Evolutionary conservation across 2,888 invertebrate genomes (phyloP).

Genomic region (Lepidonotus clava): DNA sequence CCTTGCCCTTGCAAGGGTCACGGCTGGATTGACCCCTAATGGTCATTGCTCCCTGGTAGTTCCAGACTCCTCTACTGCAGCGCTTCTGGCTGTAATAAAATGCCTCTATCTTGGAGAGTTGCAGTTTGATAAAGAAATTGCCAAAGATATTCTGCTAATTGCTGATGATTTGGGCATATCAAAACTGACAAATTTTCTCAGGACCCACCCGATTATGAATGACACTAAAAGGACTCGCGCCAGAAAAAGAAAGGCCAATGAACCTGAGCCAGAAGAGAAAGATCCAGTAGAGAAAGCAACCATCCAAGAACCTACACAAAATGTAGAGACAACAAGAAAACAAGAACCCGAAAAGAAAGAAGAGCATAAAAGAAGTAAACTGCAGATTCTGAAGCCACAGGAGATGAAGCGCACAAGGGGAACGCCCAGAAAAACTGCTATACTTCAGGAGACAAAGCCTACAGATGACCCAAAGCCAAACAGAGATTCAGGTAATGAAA

Average conservation of each 20-base stretch:
- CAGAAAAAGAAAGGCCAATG: neutral
- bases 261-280: neutral
- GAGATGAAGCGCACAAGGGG: neutral
- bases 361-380: too few species aligned
- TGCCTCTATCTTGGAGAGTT: conserved; percentile 4
- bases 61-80: neutral
- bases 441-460: neutral
- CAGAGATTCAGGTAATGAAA: too few species aligned
- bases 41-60: neutral
- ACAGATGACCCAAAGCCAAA: neutral
- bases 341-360: too few species aligned
- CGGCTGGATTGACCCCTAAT: neutral
- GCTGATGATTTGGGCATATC: neutral
- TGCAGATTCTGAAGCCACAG: neutral
- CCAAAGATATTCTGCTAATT: neutral
- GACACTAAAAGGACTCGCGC: neutral
- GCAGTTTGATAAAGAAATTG: neutral
- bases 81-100: neutral
- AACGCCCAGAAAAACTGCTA: neutral
- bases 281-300: too few species aligned
- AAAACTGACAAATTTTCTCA: neutral
- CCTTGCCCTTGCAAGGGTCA: conserved; percentile 23
- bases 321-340: too few species aligned
- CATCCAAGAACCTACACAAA: too few species aligned
- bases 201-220: neutral